Percentiles rank a stretch among this genome's conserved stretches.
phyloP scores from a whole-genome alignment of 2,888 invertebrate genomes.

The Uloborus plumipes region DNA sequence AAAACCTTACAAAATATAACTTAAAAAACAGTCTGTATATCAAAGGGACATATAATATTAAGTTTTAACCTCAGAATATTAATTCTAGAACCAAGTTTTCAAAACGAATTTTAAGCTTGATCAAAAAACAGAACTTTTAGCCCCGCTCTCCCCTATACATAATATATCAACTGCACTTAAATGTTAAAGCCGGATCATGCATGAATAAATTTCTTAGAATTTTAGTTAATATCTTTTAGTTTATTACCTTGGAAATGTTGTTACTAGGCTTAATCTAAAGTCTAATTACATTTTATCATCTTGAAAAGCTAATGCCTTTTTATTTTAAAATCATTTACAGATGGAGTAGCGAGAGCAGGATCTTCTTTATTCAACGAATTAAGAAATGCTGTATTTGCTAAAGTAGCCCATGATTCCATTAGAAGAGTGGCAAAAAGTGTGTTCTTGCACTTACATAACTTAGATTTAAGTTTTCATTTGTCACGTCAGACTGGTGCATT shows the following conservation, averaged over 20 bases:
- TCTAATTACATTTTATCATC: neutral
- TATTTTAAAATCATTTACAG: slow-evolving; percentile 74
- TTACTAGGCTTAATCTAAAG: neutral
- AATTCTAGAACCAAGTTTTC: too few relatives aligned
- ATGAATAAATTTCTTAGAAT: neutral
- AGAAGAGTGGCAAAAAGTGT: slow-evolving; percentile 93
- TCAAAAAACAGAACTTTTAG: too few relatives aligned
- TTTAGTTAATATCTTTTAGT: neutral
- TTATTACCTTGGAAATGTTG: neutral
- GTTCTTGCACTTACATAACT: slow-evolving; percentile 92
- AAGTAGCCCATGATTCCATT: slow-evolving; percentile 97
- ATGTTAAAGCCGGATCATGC: too few relatives aligned
- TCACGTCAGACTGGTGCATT: slow-evolving; percentile 94
- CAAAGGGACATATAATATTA: too few relatives aligned
- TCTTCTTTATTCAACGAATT: slow-evolving; percentile 95
- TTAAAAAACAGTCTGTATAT: too few relatives aligned
- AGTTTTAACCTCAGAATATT: too few relatives aligned
- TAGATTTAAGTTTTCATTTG: slow-evolving; percentile 95
- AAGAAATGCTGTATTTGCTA: slow-evolving; percentile 96
- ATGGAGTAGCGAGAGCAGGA: slow-evolving; percentile 92
- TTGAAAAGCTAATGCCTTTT: neutral
- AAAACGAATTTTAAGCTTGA: too few relatives aligned
- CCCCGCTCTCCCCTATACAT: too few relatives aligned
- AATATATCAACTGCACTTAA: too few relatives aligned
- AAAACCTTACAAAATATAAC: too few relatives aligned